Evolutionary conservation across 1,140 invertebrate genomes (phyloP).

Genomic region (Lysiphlebus fabarum): DNA sequence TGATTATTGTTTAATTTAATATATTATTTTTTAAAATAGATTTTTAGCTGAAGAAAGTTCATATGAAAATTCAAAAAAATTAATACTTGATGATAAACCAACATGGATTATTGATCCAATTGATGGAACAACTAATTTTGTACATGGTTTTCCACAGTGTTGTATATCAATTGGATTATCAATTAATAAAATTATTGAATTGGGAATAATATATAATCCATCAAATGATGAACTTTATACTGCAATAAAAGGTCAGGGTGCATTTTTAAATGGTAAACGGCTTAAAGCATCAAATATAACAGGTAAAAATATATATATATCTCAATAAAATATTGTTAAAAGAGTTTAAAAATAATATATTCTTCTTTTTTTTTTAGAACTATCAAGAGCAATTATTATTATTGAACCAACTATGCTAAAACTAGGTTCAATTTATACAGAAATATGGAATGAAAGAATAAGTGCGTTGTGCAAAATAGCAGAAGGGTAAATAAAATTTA

Average conservation of each 20-base stretch:
- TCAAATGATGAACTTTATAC: constrained; percentile 69
- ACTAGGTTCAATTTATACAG: too few relatives aligned
- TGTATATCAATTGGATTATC: constrained; percentile 66
- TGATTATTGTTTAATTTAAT: constrained; percentile 19
- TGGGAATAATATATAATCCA: constrained; percentile 77
- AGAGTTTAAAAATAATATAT: neutral
- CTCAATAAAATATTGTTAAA: neutral
- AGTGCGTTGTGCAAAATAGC: constrained; percentile 26
- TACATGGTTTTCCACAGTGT: constrained; percentile 61
- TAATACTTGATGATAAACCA: constrained; percentile 72
- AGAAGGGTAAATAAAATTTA: constrained; percentile 26
- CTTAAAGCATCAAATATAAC: constrained; percentile 34
- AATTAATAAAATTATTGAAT: constrained; percentile 64
- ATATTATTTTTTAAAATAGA: constrained; percentile 55
- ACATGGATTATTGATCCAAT: constrained; percentile 89
- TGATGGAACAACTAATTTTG: constrained; percentile 73
- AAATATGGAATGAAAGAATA: neutral
- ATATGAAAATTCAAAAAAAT: constrained; percentile 48
- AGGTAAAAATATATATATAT: constrained; percentile 30
- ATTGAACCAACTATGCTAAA: constrained; percentile 27
- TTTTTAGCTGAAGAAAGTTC: constrained; percentile 81
- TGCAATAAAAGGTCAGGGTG: constrained; percentile 70
- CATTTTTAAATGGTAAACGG: constrained; percentile 68
- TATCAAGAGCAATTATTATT: constrained; percentile 34
- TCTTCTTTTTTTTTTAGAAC: constrained; percentile 27